Evolutionary conservation across 2,797 vertebrate genomes (phyloP).

Genomic region (Thunnus albacares): DNA sequence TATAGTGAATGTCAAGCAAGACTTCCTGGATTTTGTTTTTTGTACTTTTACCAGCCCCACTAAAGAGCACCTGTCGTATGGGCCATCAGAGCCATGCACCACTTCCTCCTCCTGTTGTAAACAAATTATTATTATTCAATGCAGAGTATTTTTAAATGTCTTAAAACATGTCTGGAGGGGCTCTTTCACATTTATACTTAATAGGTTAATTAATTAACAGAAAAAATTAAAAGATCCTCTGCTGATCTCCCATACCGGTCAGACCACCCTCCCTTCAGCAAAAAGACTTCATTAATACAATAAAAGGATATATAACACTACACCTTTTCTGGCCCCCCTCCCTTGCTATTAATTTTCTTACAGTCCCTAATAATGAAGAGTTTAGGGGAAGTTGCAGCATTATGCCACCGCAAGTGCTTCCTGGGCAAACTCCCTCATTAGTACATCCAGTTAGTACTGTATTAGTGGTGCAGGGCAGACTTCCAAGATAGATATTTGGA

Average conservation of each 20-base stretch:
- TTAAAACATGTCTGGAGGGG: too few species aligned
- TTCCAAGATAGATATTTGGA: constrained; percentile 70
- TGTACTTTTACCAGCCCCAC: too few species aligned
- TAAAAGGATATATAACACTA: not conserved
- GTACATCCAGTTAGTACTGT: constrained; percentile 34
- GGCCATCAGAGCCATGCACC: too few species aligned
- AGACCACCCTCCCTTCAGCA: not conserved
- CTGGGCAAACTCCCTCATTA: constrained; percentile 28
- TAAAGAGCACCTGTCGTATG: too few species aligned
- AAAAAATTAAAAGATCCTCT: not conserved
- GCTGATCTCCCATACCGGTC: not conserved
- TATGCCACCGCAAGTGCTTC: not conserved
- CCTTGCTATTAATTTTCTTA: not conserved
- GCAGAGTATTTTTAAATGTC: too few species aligned
- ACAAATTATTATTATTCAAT: too few species aligned
- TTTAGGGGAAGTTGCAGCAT: constrained; percentile 3
- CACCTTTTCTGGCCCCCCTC: not conserved
- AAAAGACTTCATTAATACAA: not conserved
- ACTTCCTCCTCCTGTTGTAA: too few species aligned
- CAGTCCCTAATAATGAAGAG: not conserved
- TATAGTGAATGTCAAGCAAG: too few species aligned
- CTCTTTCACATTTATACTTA: not conserved
- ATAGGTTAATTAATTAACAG: not conserved
- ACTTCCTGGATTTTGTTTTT: too few species aligned
- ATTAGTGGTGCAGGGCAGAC: constrained; percentile 47